Base-by-base conservation (phyloP, 2,113 vertebrate species). In the Aphyosemion australe region DNA sequence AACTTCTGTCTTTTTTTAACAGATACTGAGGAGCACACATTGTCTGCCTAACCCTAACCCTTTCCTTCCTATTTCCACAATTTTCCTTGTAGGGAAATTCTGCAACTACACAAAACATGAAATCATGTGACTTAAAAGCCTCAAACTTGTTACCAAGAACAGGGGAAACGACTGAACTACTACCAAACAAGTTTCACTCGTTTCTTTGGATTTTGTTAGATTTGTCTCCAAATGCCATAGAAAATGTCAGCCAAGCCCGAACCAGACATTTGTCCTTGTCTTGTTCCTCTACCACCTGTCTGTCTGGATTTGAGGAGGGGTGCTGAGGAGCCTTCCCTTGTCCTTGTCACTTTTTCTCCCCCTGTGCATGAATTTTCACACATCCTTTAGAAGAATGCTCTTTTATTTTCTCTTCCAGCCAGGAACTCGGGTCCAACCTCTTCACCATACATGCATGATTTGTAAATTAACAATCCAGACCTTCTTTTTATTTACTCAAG, bases 221-320 rank as follows among this genome's bases (percentile, higher is more conserved):
- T 80, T 52, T 78, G 84, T 89, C 54, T 80, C 50, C 73, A 83
- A 90, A 88, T 89, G 86, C 65, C 86, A 85, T 46, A 51, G 60
- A 71, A 87, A 90, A 88, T 90, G 86, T 89, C 84, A 86, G 69
- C 56, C 4, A 49, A 76, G 58, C 55, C 66, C 11, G 16, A 64
- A 68, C 66, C 19, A 32, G 73, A 83, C 71, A 82, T 83, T 89
- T 85, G 87, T 89, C 80, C 75, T 80, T 75, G 69, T 87, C 81
- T 88, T 62, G 78, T 87, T 85, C 64, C 76, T 70, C 49, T 21
- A 52, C 63, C 83, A 78, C 66, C 74, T 85, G 76, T 84, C 83
- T 84, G 59, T 78, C 69, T 54, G 65, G 69, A 77, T 85, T 80
- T 86, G 56, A 76, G 58, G 12, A 42, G 45, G 74, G 69, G 66